A percentile compares a stretch with the other conserved stretches of the same genome.
phyloP scores from a whole-genome alignment of 2,888 invertebrate species.

The Rhagium mordax region DNA sequence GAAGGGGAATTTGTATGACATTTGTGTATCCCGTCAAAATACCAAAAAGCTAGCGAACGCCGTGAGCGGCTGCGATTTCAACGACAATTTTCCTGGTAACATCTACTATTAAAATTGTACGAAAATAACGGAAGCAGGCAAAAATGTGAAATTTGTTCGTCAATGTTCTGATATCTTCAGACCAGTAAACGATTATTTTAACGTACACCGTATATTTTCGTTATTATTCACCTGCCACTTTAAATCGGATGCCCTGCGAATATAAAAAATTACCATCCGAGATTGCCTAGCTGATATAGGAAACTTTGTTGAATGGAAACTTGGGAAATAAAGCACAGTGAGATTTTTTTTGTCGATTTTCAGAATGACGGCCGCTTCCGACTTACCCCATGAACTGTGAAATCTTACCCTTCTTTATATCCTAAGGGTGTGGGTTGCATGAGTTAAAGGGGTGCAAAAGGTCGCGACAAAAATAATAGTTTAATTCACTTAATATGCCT shows the following conservation, averaged over 20 bases:
- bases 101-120: too few relatives aligned
- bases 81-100: too few relatives aligned
- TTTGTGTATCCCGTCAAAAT: background rate
- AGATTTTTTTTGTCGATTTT: background rate
- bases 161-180: too few relatives aligned
- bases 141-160: too few relatives aligned
- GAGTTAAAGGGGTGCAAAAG: background rate
- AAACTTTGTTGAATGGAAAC: background rate
- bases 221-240: background rate
- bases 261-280: background rate
- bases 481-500: background rate
- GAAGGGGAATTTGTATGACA: background rate
- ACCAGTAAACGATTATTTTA: too few relatives aligned
- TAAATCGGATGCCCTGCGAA: background rate
- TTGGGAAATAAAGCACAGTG: background rate
- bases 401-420: background rate
- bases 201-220: too few relatives aligned
- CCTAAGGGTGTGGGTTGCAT: background rate
- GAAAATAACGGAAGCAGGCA: too few relatives aligned
- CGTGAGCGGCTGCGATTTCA: background rate
- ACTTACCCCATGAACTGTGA: background rate
- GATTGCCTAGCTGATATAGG: background rate
- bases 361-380: background rate
- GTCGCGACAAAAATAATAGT: background rate
- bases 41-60: background rate